Evolutionary conservation across 2,888 invertebrate species (phyloP), one percentile per base, ranked within the genome.

Genomic region (Rhopalosiphum nymphaeae): DNA sequence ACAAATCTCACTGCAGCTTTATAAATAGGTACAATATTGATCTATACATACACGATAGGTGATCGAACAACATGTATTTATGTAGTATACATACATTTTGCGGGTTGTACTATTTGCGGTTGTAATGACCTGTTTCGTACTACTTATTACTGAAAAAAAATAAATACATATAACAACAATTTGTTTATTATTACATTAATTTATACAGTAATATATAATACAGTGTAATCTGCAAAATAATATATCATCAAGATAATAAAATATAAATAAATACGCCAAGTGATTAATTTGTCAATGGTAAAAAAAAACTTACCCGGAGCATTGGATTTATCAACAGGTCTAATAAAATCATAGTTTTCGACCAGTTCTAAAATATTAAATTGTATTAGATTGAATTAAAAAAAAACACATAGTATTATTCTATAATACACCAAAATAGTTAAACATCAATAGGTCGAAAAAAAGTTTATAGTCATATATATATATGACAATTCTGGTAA

Each of bases 331-430:
- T 36, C 21, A 36, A 0, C 36, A 36, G 36, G 36, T 21, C 21
- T 36, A 78, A 78, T 78, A 36, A 78, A 78, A 78, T 36, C 36
- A 78, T 36, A 21, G 36, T 78, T 78, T 78, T 78, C 78, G 9
- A 78, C 78, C 78, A 78, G 78, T 78, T 78, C 78, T 78, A 36
- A 78, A 78, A 78, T 78, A 78, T 78, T 21, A 36, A 36, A 78
- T 78, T 36, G 2, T 78, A 78, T 78, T 36, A 78, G 21, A 78
- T 36, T 36, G 3, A 78, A 36, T 78, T 21, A 21, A 21, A 21
- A 21, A 67, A 5, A 21, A 78, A 78, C 36, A 36, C 21, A 36
- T 36, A 78, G 21, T 36, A 78, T 78, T 78, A 78, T 78, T 78
- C 9, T 78, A 53, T 53, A 36, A 21, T 36, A 78, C 9, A 78